Base-by-base conservation (phyloP, 2,797 vertebrate genomes). In the Enteromius fasciolatus region DNA sequence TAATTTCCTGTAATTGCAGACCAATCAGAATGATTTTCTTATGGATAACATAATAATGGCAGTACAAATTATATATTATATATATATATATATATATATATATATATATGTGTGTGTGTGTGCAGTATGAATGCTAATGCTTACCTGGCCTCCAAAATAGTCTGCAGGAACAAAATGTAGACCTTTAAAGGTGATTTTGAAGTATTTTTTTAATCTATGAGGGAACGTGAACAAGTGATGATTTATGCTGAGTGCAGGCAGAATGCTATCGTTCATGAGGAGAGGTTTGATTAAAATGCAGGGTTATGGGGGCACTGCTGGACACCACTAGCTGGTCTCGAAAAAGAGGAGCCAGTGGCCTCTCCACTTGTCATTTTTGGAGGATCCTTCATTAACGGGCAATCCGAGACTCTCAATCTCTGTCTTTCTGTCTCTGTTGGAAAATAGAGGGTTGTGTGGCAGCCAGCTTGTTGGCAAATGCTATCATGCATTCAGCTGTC, bases 281-380 rank as follows among this genome's bases (percentile, higher is more conserved):
- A 72, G 52, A 72, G 14, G 3, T 50, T 50, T 78, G 25, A 69
- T 77, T 83, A 69, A 61, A 83, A 57, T 72, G 63, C 68, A 36
- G 5, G 33, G 63, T 75, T 74, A 39, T 59, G 59, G 12, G 12
- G 33, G 28, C 67, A 18, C 41, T 25, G 17, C 39, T 64, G 59
- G 44, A 83, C 68, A 66, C 76, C 39, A 72, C 7, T 44, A 44
- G 54, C 39, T 20, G 20, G 68, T 80, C 12, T 61, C 61, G 7
- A 72, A 33, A 80, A 63, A 61, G 44, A 44, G 12, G 68, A 63
- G 68, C 39, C 54, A 23, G 25, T 83, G 46, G 44, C 50, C 52
- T 70, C 46, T 41, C 36, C 48, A 69, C 63, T 59, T 68, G 7
- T 31, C 25, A 68, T 48, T 68, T 68, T 23, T 59, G 73, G 39